Conservation (phyloP, 2,797 vertebrate species). For the Ficedula albicollis region DNA sequence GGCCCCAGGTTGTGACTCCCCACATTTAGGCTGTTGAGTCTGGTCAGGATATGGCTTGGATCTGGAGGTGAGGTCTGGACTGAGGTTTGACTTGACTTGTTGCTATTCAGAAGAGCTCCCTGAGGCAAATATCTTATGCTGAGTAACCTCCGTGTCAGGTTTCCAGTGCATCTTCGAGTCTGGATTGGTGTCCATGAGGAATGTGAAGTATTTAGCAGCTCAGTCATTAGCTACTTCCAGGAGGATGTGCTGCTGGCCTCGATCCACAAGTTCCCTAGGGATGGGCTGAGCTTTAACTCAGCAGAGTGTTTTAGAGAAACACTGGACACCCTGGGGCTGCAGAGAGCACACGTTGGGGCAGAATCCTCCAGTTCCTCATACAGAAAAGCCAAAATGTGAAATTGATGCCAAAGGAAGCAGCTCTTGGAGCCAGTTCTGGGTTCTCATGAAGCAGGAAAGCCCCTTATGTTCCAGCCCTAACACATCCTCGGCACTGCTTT, state of each 20-base stretch:
- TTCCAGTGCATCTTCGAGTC: background rate
- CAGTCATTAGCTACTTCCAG: conserved; percentile 1
- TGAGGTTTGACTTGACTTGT: background rate
- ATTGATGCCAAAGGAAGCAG: background rate
- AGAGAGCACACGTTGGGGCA: background rate
- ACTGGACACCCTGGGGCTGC: background rate
- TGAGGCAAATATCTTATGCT: background rate
- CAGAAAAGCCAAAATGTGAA: background rate
- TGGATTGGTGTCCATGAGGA: background rate
- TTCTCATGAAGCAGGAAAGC: background rate
- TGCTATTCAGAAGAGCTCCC: background rate
- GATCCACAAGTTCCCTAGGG: background rate
- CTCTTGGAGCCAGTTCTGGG: background rate
- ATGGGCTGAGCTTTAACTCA: background rate
- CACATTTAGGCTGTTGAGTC: background rate
- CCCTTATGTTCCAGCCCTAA: background rate
- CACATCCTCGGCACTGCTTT: background rate
- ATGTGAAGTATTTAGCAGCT: conserved; percentile 34
- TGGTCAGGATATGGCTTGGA: background rate
- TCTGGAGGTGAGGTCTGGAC: background rate
- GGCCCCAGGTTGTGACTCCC: background rate
- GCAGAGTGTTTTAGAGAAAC: background rate
- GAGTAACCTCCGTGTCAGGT: background rate
- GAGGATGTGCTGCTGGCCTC: background rate
- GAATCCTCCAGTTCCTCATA: background rate